phyloP scores from a whole-genome alignment of 1,140 invertebrate species.

The Dendroctonus valens region DNA sequence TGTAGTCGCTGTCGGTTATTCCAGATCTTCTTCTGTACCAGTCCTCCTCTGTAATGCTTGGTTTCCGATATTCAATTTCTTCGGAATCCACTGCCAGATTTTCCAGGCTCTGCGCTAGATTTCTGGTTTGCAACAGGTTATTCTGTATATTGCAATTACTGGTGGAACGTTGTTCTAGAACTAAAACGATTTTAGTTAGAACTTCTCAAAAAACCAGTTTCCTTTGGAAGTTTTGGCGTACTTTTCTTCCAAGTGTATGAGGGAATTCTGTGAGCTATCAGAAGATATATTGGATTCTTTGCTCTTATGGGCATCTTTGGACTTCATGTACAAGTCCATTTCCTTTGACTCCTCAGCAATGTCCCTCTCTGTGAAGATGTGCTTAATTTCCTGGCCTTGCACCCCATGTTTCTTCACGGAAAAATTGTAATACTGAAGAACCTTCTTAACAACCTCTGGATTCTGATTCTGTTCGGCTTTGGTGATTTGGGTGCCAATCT shows the following conservation, averaged over 20 bases:
- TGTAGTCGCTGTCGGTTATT: slow-evolving; percentile 77
- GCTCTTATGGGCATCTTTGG: slow-evolving; percentile 65
- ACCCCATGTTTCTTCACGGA: slow-evolving; percentile 71
- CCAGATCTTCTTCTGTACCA: slow-evolving; percentile 30
- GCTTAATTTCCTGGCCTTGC: slow-evolving; percentile 63
- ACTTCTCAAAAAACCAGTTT: not conserved
- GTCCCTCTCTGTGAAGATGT: slow-evolving; percentile 71
- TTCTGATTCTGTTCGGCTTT: slow-evolving; percentile 87
- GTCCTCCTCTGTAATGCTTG: slow-evolving; percentile 35
- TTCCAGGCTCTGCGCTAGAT: slow-evolving; percentile 41
- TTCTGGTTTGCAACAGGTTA: slow-evolving; percentile 39
- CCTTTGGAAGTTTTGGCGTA: not conserved
- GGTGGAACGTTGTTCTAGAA: slow-evolving; percentile 6
- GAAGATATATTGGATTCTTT: slow-evolving; percentile 56
- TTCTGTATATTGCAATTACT: slow-evolving; percentile 34
- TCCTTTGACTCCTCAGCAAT: slow-evolving; percentile 76
- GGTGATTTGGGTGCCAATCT: slow-evolving; percentile 81
- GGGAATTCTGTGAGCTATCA: slow-evolving; percentile 38
- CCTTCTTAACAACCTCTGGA: slow-evolving; percentile 86
- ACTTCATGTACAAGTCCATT: slow-evolving; percentile 71
- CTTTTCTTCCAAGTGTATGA: not conserved
- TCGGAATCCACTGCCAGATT: slow-evolving; percentile 43
- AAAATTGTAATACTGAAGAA: slow-evolving; percentile 89
- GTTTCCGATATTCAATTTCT: slow-evolving; percentile 32
- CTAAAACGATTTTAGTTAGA: not conserved